Base-by-base conservation (phyloP, 1,140 invertebrate genomes). In the Araneus ventricosus region DNA sequence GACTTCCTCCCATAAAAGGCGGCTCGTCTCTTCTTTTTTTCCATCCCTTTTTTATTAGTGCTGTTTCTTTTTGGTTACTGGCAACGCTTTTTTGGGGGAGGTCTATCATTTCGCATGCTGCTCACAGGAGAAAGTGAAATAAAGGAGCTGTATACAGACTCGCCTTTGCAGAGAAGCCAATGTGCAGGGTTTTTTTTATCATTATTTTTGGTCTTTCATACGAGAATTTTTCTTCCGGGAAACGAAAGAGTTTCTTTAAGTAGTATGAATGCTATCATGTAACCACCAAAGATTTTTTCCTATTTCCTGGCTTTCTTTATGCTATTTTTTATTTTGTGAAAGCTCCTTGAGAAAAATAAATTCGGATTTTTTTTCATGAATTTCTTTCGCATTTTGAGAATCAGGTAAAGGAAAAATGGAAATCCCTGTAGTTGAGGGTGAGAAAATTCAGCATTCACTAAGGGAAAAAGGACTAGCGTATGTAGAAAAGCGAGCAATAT, bases 1-100 rank as follows among this genome's bases (percentile, higher is more conserved):
- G 85, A 84, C 82, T 84, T 82, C 82, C 82, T 45, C 22, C 45
- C 82, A 84, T 84, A 84, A 84, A 87, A 87, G 85, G 59, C 27
- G 27, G 57, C 27, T 37, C 34, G 70, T 34, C 70, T 27, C 80
- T 41, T 82, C 39, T 45, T 52, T 45, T 39, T 24, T 45, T 82
- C n/a, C 24, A 10, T 24, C 27, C 24, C 30, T 61, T 45, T 52
- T 84, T 84, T 84, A 22, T 84, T 84, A 41, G 24, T 84, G 41
- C 27, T 84, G 37, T 84, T 84, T 84, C 82, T 84, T 24, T 52
- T 52, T 30, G 24, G 41, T n/a, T 45, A 41, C 45, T 84, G 82
- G 82, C 82, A 84, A 84, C 41, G 45, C 22, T 45, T 37, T 87
- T 57, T 45, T 52, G 10, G 45, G 45, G n/a, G 37, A 37, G 57